Percentiles rank a stretch among this genome's conserved stretches.
These are phyloP conservation scores for Xiphophorus birchmanni DNA, from an alignment of 2,797 vertebrate genomes.

Conservation along the genomic window DNA sequence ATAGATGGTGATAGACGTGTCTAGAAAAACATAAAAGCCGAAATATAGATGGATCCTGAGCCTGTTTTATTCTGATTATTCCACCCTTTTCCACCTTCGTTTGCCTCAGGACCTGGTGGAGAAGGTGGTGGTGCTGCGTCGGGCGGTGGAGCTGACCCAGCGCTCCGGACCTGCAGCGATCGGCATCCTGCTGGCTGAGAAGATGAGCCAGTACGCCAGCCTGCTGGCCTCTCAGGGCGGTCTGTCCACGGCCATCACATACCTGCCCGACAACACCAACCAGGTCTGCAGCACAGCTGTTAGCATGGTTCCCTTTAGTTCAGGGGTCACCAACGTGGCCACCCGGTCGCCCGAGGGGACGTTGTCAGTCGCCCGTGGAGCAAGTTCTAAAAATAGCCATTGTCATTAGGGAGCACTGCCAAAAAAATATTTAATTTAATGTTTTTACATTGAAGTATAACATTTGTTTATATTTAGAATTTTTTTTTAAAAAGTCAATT, in stretches of 20 bases:
- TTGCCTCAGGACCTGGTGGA: constrained; percentile 91
- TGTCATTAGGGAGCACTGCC: too few relatives aligned
- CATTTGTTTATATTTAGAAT: too few relatives aligned
- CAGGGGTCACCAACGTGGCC: neutral
- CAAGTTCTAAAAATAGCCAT: too few relatives aligned
- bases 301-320: neutral
- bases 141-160: constrained; percentile 87
- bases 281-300: constrained; percentile 77
- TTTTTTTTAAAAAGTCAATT: too few relatives aligned
- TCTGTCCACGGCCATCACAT: constrained; percentile 90
- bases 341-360: too few relatives aligned
- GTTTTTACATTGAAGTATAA: too few relatives aligned
- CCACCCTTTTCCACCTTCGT: neutral
- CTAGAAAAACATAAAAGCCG: neutral
- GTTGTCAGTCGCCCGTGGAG: too few relatives aligned
- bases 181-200: constrained; percentile 88
- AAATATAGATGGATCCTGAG: neutral
- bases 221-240: constrained; percentile 94
- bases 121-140: constrained; percentile 92
- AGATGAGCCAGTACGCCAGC: constrained; percentile 93
- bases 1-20: too few relatives aligned
- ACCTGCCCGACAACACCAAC: constrained; percentile 87
- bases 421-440: too few relatives aligned
- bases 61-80: neutral
- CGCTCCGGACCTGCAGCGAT: constrained; percentile 76